Evolutionary conservation across 2,888 invertebrate genomes (phyloP).

Genomic region (Folsomia candida): DNA sequence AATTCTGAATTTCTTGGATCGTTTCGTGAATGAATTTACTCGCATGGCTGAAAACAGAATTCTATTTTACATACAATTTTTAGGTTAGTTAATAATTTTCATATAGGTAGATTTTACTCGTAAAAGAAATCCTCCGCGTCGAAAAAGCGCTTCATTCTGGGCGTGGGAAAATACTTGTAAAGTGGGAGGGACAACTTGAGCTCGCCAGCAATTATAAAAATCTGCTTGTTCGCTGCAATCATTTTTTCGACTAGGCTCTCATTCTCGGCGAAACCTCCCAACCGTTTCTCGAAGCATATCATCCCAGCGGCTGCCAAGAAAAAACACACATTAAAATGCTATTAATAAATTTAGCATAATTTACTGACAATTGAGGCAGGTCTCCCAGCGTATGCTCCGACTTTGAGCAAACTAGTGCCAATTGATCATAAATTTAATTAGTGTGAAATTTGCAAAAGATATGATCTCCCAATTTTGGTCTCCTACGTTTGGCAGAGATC

Average conservation of each 20-base stretch:
- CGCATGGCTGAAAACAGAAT: conserved; percentile 48
- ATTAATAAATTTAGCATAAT: no score
- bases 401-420: no score
- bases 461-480: neutral
- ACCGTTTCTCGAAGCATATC: conserved; percentile 58
- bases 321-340: conserved; percentile 11
- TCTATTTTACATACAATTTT: neutral
- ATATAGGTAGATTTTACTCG: conserved; percentile 51
- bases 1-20: conserved; percentile 52
- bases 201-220: conserved; percentile 52
- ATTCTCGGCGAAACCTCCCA: conserved; percentile 55
- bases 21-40: conserved; percentile 52
- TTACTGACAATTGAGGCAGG: no score
- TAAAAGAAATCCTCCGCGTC: conserved; percentile 58
- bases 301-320: conserved; percentile 55
- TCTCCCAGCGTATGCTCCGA: no score
- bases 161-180: conserved; percentile 56
- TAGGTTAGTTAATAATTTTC: neutral
- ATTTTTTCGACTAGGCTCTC: conserved; percentile 55
- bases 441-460: no score
- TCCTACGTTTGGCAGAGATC: neutral
- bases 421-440: no score
- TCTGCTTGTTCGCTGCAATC: conserved; percentile 54
- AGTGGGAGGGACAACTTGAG: conserved; percentile 57
- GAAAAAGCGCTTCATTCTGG: conserved; percentile 57